These are phyloP conservation scores for Brachionus plicatilis DNA, from an alignment of 1,140 invertebrate species.

Conservation along the genomic window DNA sequence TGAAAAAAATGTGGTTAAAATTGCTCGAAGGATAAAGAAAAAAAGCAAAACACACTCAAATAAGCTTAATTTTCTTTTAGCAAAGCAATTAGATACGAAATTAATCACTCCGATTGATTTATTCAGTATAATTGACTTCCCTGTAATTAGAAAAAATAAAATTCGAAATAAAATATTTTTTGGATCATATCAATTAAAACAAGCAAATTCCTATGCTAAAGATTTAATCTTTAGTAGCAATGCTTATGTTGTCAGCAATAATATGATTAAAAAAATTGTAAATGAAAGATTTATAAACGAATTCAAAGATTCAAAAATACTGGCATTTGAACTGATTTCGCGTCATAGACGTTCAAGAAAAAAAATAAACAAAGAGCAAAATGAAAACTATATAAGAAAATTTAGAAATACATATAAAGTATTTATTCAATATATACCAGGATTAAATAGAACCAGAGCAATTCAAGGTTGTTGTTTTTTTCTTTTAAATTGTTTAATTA, in stretches of 20 bases:
- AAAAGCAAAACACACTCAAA: not conserved
- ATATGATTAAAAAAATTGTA: not conserved
- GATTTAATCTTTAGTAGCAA: not conserved
- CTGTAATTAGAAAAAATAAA: not conserved
- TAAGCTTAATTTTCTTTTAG: not conserved
- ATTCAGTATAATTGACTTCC: not conserved
- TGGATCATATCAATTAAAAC: not conserved
- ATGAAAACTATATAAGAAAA: not conserved
- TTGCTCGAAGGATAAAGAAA: not conserved
- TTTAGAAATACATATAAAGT: not conserved
- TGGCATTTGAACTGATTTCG: not conserved
- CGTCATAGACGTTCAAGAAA: conserved; percentile 2
- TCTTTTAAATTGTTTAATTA: not conserved
- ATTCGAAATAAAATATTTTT: not conserved
- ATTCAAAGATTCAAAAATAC: not conserved
- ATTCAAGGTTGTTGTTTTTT: not conserved
- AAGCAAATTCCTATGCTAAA: not conserved
- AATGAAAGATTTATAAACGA: not conserved
- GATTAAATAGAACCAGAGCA: not conserved
- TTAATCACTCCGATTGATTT: not conserved
- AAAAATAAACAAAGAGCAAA: not conserved
- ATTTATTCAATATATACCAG: not conserved
- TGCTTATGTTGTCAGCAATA: not conserved
- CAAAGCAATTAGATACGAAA: conserved; percentile 14
- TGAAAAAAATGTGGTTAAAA: not conserved